Base-by-base conservation (phyloP, 2,797 vertebrate species). In the Hozukius guyotensis region DNA sequence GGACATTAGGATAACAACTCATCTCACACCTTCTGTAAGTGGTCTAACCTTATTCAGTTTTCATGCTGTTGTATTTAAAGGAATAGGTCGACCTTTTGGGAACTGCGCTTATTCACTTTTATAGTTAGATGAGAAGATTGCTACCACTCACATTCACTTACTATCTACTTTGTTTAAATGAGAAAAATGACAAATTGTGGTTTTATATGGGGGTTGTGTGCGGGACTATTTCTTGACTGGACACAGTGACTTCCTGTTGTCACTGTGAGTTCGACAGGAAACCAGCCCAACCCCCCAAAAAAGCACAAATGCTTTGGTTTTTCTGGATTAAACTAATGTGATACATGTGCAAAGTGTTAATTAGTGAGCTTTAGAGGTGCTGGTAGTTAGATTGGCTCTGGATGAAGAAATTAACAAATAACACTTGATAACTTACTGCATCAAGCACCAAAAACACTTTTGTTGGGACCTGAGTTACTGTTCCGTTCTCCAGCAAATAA, bases 401-500 rank as follows among this genome's bases (percentile, higher is more conserved):
- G 12, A 24, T 56, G 2, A 46, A 62, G 22, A 73, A 10, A 65
- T 46, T 5, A 60, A 42, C 16, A 14, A 62, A 66, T 25, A 65
- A 13, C 18, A 25, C 25, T 60, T 32, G 14, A 29, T 62, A 31
- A 77, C 7, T 18, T 6, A 8, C 36, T 11, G 36, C 25, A 66
- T 78, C 25, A 12, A 3, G 22, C 36, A 29, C 24, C 27, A 20
- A 59, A 77, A 53, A 38, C 7, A 32, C 59, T 36, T 46, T 64
- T 56, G 34, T 52, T 71, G 31, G 14, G 71, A 52, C 27, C 31
- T 29, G 52, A 70, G 32, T 42, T 66, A 49, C 29, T 81, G 25
- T 78, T 80, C 18, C 65, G 7, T 79, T 84, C 82, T 73, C 11
- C 27, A 79, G 83, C 29, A 77, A 85, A 82, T 61, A 77, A 78